Percentiles rank a stretch among this genome's conserved stretches.
Conservation (phyloP, 35 echinoderm and acorn worm genomes). For the Eucidaris tribuloides region DNA sequence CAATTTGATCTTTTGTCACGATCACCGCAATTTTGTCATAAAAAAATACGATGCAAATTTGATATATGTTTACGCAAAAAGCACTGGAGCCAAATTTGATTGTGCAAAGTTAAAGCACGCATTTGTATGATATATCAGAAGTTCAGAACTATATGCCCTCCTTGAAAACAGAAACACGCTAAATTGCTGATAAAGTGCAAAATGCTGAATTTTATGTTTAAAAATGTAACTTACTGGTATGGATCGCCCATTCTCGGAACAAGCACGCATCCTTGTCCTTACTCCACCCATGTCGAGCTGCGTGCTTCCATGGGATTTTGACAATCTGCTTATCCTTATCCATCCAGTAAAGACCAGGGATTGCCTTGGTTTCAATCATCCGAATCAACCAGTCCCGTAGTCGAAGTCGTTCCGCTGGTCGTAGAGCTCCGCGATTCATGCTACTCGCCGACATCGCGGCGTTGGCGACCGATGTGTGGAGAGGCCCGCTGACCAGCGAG, state of each 20-base stretch:
- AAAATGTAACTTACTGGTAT: slow-evolving; percentile 92
- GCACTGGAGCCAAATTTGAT: too few species aligned
- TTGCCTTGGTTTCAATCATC: slow-evolving; percentile 58
- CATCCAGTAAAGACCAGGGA: slow-evolving; percentile 80
- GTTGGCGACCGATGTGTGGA: not conserved
- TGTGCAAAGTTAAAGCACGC: too few species aligned
- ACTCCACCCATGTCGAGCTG: slow-evolving; percentile 85
- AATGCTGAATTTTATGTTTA: too few species aligned
- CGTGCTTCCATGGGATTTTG: slow-evolving; percentile 97
- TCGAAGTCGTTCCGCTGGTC: slow-evolving; percentile 78
- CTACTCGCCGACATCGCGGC: not conserved
- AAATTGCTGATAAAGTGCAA: too few species aligned
- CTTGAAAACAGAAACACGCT: too few species aligned
- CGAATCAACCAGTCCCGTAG: slow-evolving; percentile 84
- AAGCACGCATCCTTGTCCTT: slow-evolving; percentile 85
- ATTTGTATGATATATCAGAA: too few species aligned
- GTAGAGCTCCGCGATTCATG: not conserved
- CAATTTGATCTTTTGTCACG: too few species aligned
- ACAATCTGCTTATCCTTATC: slow-evolving; percentile 66
- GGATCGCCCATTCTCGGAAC: slow-evolving; percentile 94
- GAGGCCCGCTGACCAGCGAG: not conserved
- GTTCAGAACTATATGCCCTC: too few species aligned
- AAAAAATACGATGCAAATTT: too few species aligned
- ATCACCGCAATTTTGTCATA: too few species aligned
- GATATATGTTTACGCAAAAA: too few species aligned